These are phyloP conservation scores for Drosophila eugracilis DNA, from an alignment of 1,140 invertebrate species.

Conservation along the genomic window DNA sequence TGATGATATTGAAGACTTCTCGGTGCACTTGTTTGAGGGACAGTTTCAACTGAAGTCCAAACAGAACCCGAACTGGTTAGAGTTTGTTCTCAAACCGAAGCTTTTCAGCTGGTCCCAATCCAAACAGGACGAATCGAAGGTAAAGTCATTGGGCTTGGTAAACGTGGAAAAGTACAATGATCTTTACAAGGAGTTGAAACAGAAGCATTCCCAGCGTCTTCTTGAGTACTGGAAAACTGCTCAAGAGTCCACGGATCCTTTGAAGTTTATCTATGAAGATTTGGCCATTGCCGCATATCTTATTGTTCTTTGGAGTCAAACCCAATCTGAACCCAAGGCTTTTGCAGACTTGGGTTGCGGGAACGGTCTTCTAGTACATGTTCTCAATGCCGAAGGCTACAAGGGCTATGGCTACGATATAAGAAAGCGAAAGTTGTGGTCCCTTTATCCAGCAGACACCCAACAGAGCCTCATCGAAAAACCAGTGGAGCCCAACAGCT, in stretches of 20 bases:
- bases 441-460: conserved; percentile 88
- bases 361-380: conserved; percentile 97
- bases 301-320: conserved; percentile 90
- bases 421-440: conserved; percentile 95
- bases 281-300: conserved; percentile 97
- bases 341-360: conserved; percentile 99
- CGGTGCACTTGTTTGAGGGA: conserved; percentile 27
- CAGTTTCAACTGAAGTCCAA: conserved; percentile 21
- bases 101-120: conserved; percentile 58
- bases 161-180: conserved; percentile 89
- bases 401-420: conserved; percentile 96
- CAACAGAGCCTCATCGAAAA: conserved; percentile 85
- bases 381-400: conserved; percentile 93
- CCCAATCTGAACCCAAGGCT: conserved; percentile 82
- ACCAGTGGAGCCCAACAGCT: conserved; percentile 89
- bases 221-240: conserved; percentile 87
- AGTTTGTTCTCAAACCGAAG: conserved; percentile 56
- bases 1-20: conserved; percentile 45
- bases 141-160: conserved; percentile 89
- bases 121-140: conserved; percentile 8
- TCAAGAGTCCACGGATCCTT: conserved; percentile 95
- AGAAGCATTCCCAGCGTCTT: conserved; percentile 91
- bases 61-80: conserved; percentile 30
- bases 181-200: conserved; percentile 91
- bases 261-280: conserved; percentile 98